phyloP scores from a whole-genome alignment of 2,113 vertebrate genomes.

The Bucco capensis region DNA sequence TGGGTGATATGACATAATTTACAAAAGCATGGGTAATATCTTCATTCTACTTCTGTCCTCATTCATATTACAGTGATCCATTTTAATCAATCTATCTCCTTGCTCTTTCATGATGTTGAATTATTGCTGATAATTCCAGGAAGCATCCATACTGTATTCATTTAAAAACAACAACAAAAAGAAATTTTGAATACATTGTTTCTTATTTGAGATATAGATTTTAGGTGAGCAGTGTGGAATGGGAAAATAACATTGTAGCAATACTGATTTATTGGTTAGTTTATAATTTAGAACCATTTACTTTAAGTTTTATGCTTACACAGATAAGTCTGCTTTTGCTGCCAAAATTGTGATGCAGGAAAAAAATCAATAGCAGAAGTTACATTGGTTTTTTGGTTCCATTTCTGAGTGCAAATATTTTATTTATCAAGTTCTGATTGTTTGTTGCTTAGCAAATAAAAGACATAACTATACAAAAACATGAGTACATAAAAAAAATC shows the following conservation, averaged over 20 bases:
- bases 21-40: neutral
- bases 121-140: neutral
- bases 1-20: neutral
- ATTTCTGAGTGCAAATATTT: neutral
- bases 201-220: neutral
- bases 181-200: neutral
- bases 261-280: neutral
- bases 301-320: neutral
- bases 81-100: neutral
- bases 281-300: neutral
- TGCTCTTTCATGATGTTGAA: neutral
- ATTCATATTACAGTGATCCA: neutral
- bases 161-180: neutral
- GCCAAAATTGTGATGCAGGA: neutral
- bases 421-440: neutral
- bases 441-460: neutral
- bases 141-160: rapidly evolving
- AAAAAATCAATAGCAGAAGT: neutral
- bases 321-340: neutral
- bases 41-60: neutral
- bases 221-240: neutral
- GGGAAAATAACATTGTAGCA: neutral
- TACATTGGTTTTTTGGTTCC: neutral
- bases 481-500: neutral
- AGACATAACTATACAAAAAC: neutral